phyloP scores from a whole-genome alignment of 2,888 invertebrate genomes.

The Lamellibrachia satsuma region DNA sequence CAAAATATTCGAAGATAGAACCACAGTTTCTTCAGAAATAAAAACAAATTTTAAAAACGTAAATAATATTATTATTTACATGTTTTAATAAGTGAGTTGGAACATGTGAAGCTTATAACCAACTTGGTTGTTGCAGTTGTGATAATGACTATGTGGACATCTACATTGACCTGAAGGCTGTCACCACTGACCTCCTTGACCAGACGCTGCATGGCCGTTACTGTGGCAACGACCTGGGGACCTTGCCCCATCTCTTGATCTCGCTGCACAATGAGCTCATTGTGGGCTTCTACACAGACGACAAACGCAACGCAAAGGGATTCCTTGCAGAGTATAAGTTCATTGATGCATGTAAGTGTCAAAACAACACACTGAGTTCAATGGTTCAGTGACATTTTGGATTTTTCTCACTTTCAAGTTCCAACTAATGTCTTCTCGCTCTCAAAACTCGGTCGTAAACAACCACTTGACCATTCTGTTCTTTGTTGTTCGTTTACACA shows the following conservation, averaged over 20 bases:
- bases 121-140: slow-evolving; percentile 76
- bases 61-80: not conserved
- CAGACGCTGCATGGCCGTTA: slow-evolving; percentile 95
- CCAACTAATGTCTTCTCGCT: no score
- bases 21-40: no score
- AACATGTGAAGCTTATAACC: no score
- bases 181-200: slow-evolving; percentile 77
- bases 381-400: no score
- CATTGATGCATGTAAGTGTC: slow-evolving; percentile 43
- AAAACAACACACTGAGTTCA: not conserved
- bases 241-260: slow-evolving; percentile 83
- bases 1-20: no score
- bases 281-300: slow-evolving; percentile 85
- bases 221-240: slow-evolving; percentile 78
- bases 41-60: no score
- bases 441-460: no score
- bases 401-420: no score
- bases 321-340: slow-evolving; percentile 41
- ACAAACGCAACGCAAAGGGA: slow-evolving; percentile 35
- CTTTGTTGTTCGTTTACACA: no score
- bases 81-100: not conserved
- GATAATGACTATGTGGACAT: slow-evolving; percentile 98
- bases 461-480: no score
- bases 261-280: slow-evolving; percentile 92
- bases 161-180: slow-evolving; percentile 78